Evolutionary conservation across 1,140 invertebrate genomes (phyloP), one percentile per base, ranked within the genome.

Genomic region (Brachionus paranguensis): DNA sequence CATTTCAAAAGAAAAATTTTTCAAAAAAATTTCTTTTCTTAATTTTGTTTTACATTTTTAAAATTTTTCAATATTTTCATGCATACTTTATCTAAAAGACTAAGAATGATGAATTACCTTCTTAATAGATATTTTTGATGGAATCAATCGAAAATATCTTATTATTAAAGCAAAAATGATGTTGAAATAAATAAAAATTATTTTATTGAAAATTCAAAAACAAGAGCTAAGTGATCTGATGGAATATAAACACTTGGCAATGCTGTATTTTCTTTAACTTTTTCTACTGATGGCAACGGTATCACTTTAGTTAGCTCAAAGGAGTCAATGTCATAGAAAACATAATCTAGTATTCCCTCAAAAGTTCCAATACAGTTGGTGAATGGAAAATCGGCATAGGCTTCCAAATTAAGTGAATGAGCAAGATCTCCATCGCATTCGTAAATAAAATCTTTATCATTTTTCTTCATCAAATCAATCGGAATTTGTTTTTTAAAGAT

Each of bases 181-280:
- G 33, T 6, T 37, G 4, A 53, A 60, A 20, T 17, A 65, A 41
- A 43, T 45, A 37, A 65, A 83, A 41, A 83, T 43, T 47, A 83
- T 70, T 83, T 83, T 4, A 68, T 68, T 37, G 33, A 37, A 83
- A 83, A 68, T 83, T 83, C 81, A 37, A 68, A 68, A 33, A 83
- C 60, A 53, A 83, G 24, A 33, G 81, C 64, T 60, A 83, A 83
- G 24, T 83, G 81, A 53, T 83, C 81, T 12, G 60, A 68, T 41
- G 81, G 81, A 47, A 83, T 17, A 37, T 50, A 68, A 20, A 43
- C 17, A 45, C 24, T 68, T 12, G 81, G 81, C 53, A 83, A 43
- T 17, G 81, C 81, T 37, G 41, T 27, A 55, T 50, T 53, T 72
- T 68, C 81, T 47, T 50, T 83, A 0, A 83, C 64, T 53, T 83